Conservation (phyloP, 1,140 invertebrate genomes). For the Nasonia longicornis region DNA sequence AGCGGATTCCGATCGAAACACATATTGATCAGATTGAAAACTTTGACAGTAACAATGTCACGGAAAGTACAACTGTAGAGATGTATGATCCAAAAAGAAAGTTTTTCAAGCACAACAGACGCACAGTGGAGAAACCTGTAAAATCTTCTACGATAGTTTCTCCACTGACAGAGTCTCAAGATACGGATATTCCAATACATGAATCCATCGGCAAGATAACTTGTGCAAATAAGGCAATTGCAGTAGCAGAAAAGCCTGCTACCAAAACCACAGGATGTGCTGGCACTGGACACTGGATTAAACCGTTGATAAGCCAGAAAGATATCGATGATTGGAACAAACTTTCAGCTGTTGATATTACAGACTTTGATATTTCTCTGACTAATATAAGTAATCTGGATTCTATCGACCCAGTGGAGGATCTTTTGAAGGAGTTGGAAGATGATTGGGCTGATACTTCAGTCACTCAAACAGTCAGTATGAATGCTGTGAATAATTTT, state of each 20-base stretch:
- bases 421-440: constrained; percentile 5
- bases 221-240: background rate
- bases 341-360: background rate
- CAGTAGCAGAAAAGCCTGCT: background rate
- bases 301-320: background rate
- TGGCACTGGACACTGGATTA: background rate
- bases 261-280: background rate
- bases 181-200: too few species aligned
- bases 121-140: background rate
- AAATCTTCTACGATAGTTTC: background rate
- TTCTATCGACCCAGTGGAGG: background rate
- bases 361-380: background rate
- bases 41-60: background rate
- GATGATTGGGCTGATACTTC: background rate
- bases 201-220: background rate
- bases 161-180: background rate
- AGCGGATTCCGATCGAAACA: background rate
- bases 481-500: background rate
- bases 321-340: background rate
- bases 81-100: background rate
- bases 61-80: background rate
- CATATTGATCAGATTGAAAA: background rate
- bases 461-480: background rate
- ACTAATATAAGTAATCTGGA: background rate
- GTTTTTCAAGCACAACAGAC: constrained; percentile 4